phyloP scores from a whole-genome alignment of 2,888 invertebrate genomes.

The Aphelenchoides bicaudatus region DNA sequence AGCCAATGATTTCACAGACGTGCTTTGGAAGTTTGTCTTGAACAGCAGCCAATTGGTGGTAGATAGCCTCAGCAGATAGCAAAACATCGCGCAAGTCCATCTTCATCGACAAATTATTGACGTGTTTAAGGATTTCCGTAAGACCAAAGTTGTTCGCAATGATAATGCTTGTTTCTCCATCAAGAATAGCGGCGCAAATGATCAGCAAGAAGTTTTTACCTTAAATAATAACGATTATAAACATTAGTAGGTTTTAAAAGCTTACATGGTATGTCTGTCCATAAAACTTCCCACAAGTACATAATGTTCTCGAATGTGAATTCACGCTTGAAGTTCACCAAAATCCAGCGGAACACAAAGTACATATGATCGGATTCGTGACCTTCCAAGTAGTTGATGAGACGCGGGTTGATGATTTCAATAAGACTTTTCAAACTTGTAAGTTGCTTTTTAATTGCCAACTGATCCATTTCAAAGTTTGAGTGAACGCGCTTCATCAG shows the following conservation, averaged over 20 bases:
- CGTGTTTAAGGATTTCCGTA: conserved; percentile 93
- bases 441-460: conserved; percentile 89
- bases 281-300: conserved; percentile 69
- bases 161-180: conserved; percentile 79
- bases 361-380: conserved; percentile 93
- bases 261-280: conserved; percentile 90
- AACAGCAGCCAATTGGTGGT: conserved; percentile 71
- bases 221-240: too few species aligned
- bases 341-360: conserved; percentile 95
- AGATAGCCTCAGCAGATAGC: conserved; percentile 85
- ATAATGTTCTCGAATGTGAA: conserved; percentile 77
- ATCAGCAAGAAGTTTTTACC: conserved; percentile 90
- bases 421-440: conserved; percentile 78
- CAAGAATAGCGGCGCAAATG: conserved; percentile 86
- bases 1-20: conserved; percentile 44
- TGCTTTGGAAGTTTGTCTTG: conserved; percentile 54
- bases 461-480: conserved; percentile 95
- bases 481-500: conserved; percentile 87
- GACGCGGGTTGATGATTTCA: conserved; percentile 76
- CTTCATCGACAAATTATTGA: conserved; percentile 85
- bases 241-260: too few species aligned
- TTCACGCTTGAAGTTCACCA: conserved; percentile 92
- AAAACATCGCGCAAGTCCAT: conserved; percentile 79
- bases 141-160: conserved; percentile 83
- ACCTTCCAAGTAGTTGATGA: conserved; percentile 78